These are phyloP conservation scores for Stigmatopora argus DNA, from an alignment of 2,113 vertebrate genomes.

Conservation along the genomic window DNA sequence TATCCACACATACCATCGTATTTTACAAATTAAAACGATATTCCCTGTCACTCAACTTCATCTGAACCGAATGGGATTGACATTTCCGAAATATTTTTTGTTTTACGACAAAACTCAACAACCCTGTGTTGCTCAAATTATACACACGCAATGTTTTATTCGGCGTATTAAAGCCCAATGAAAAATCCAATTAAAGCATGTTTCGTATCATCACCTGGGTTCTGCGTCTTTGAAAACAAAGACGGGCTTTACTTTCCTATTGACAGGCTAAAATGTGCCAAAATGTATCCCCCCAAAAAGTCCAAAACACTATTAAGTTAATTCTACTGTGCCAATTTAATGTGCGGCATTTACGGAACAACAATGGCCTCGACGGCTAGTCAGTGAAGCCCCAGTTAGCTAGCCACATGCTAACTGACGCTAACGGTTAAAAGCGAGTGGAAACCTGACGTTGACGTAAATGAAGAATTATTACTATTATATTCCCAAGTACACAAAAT, in stretches of 20 bases:
- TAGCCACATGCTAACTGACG: not conserved
- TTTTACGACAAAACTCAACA: too few relatives aligned
- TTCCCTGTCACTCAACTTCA: too few relatives aligned
- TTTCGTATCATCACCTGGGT: not conserved
- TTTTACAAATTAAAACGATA: too few relatives aligned
- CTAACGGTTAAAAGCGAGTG: not conserved
- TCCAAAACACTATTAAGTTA: not conserved
- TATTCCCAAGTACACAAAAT: not conserved
- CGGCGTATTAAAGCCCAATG: not conserved
- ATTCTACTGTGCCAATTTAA: not conserved
- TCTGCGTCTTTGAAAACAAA: slow-evolving; percentile 46
- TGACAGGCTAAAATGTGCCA: not conserved
- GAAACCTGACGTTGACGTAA: not conserved
- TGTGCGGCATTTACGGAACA: not conserved
- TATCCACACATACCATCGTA: too few relatives aligned
- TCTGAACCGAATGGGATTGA: too few relatives aligned
- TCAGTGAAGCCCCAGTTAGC: not conserved
- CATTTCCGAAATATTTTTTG: too few relatives aligned
- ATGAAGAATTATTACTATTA: not conserved
- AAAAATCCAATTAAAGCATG: too few relatives aligned
- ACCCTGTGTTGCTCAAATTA: too few relatives aligned
- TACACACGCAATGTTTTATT: not conserved
- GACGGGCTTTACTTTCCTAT: slow-evolving; percentile 24
- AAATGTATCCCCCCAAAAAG: not conserved
- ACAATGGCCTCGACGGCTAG: slow-evolving; percentile 1